Evolutionary conservation across 2,888 invertebrate species (phyloP).

Genomic region (Cenopis cana): DNA sequence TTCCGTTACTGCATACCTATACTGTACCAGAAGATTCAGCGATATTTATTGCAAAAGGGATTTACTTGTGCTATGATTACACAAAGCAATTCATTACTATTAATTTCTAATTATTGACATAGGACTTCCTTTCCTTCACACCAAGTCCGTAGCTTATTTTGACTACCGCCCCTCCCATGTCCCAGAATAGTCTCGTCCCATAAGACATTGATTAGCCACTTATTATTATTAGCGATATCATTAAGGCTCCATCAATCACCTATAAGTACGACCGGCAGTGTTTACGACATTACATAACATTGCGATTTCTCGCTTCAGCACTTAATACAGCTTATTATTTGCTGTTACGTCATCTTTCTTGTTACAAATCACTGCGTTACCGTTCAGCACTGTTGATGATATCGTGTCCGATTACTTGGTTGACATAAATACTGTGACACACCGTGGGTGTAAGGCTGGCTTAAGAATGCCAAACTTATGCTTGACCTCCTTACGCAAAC

Average conservation of each 20-base stretch:
- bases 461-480: slow-evolving; percentile 60
- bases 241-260: slow-evolving; percentile 24
- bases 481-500: slow-evolving; percentile 74
- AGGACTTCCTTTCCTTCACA: not conserved
- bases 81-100: not conserved
- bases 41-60: too few species aligned
- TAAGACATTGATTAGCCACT: slow-evolving; percentile 17
- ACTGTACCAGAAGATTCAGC: too few species aligned
- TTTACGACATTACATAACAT: slow-evolving; percentile 41
- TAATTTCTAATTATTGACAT: not conserved
- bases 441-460: slow-evolving; percentile 26
- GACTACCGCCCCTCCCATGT: not conserved
- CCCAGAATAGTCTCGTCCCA: not conserved
- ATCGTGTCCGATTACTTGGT: slow-evolving; percentile 38
- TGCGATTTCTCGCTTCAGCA: slow-evolving; percentile 41
- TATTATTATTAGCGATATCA: slow-evolving; percentile 11
- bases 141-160: not conserved
- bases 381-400: slow-evolving; percentile 37
- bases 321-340: slow-evolving; percentile 34
- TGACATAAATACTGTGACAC: slow-evolving; percentile 38
- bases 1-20: too few species aligned
- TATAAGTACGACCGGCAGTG: slow-evolving; percentile 12
- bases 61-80: slow-evolving; percentile 4
- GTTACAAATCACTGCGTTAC: slow-evolving; percentile 32
- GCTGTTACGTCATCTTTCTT: slow-evolving; percentile 36